Base-by-base conservation (phyloP, 2,888 invertebrate genomes). In the Glyphotaelius pellucidus region DNA sequence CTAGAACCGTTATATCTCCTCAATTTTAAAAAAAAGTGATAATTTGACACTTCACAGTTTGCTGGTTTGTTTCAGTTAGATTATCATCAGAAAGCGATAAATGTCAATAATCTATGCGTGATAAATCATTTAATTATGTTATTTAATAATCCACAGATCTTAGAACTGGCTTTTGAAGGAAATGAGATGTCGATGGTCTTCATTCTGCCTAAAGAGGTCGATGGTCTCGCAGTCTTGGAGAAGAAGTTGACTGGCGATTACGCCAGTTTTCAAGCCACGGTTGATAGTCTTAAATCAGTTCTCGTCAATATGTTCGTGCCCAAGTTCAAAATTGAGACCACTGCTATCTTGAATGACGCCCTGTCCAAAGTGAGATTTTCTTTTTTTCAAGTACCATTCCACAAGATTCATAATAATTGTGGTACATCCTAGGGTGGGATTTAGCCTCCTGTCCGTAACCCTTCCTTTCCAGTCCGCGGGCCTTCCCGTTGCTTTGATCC, bases 321-420 rank as follows among this genome's bases (percentile, higher is more conserved):
- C 2, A 98, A 97, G 95, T 98, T 98, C 95, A 98, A 97, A 95
- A 97, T 98, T 88, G 98, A 98, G 95, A 97, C 97, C 14, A 96
- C 97, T 92, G 96, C 98, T n/a, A 96, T 97, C 93, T 95, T 98
- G 81, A 96, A 96, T 19, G 95, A 95, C 0, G 94, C 97, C n/a
- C 95, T 98, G 87, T 94, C 95, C n/a, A 96, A 97, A 96, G 98
- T 98, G 95, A 31, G 30, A 15, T 81, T n/a, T 30, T 25, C 19
- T n/a, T 12, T 87, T 52, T 52, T 79, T 52, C 19, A 30, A n/a
- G 0, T 88, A 35, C 42, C 52, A 35, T 81, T 83, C 31, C 12
- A 2, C 11, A 3, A 30, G 14, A 2, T 9, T 31, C 11, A 38
- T 38, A 38, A 38, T 38, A 38, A 38, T 38, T 9, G 38, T 38